phyloP scores from a whole-genome alignment of 2,797 vertebrate genomes.

The Gallirallus australis region DNA sequence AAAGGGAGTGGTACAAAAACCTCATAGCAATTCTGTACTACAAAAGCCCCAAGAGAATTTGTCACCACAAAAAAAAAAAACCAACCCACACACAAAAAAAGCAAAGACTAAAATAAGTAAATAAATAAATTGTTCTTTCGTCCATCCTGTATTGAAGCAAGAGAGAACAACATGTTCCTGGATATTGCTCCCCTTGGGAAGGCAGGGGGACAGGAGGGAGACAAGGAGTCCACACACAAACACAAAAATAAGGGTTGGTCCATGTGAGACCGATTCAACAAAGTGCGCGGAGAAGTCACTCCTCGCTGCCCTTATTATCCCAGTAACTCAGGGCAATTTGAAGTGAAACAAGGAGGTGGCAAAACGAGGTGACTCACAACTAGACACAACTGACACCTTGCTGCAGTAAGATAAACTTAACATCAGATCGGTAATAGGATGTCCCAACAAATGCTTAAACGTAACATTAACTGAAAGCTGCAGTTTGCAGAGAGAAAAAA shows the following conservation, averaged over 20 bases:
- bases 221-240: neutral
- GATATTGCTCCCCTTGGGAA: neutral
- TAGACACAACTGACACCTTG: neutral
- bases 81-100: neutral
- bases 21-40: neutral
- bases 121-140: constrained; percentile 1
- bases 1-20: neutral
- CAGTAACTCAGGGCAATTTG: neutral
- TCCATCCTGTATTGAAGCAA: constrained; percentile 24
- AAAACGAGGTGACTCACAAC: neutral
- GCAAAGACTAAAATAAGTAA: neutral
- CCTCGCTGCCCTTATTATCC: neutral
- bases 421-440: rapidly evolving
- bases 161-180: constrained; percentile 25
- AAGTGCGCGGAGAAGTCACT: neutral
- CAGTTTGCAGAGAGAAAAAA: neutral
- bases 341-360: neutral
- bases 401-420: neutral
- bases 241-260: neutral
- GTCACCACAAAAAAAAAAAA: neutral
- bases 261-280: too few species aligned
- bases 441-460: neutral
- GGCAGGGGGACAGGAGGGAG: neutral
- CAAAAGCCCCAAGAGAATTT: neutral
- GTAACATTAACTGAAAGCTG: neutral